Evolutionary conservation across 2,113 vertebrate genomes (phyloP).

Genomic region (Lichenostomus cassidix): DNA sequence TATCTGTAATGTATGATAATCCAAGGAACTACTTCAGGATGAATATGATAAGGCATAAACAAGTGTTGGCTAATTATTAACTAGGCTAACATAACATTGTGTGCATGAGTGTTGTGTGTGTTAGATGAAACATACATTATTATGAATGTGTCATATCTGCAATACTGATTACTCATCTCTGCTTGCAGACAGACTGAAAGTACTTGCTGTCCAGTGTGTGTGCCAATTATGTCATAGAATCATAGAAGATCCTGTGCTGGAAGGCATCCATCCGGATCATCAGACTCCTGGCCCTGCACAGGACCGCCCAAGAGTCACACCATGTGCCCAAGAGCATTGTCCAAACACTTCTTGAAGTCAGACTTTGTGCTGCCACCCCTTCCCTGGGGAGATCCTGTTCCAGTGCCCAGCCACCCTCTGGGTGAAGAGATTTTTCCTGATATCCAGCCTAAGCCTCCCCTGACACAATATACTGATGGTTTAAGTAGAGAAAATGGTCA

Average conservation of each 20-base stretch:
- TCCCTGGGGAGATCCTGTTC: not conserved
- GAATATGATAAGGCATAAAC: not conserved
- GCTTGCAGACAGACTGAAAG: not conserved
- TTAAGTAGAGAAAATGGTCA: not conserved
- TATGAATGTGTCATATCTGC: not conserved
- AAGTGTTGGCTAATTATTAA: not conserved
- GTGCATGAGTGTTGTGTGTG: rapidly evolving
- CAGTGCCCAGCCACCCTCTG: not conserved
- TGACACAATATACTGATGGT: not conserved
- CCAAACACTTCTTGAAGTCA: not conserved
- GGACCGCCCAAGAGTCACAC: not conserved
- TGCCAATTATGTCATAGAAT: not conserved
- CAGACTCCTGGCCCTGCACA: not conserved
- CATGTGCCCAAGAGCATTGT: not conserved
- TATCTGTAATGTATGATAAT: not conserved
- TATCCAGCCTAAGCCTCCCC: not conserved
- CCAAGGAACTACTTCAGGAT: not conserved
- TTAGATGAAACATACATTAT: not conserved
- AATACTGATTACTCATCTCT: not conserved
- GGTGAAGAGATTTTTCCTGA: not conserved
- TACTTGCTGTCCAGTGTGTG: not conserved
- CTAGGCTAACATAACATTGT: not conserved
- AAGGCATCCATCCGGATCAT: not conserved
- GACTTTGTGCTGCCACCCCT: not conserved
- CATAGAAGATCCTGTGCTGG: not conserved